Conservation (phyloP, 2,113 vertebrate genomes). For the Hippocampus mohnikei region DNA sequence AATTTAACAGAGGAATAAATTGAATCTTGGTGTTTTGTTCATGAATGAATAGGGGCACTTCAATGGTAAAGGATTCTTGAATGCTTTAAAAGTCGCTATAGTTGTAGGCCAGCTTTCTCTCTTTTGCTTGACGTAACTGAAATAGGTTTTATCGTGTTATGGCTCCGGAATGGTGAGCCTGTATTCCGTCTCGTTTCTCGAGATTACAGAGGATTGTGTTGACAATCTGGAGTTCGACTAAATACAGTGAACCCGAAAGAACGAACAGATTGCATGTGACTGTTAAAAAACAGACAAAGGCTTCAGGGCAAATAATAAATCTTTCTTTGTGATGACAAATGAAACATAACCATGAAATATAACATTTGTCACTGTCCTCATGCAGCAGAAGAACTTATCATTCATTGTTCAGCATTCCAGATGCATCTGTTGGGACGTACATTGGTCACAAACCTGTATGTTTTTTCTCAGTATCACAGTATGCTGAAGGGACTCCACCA, state of each 20-base stretch:
- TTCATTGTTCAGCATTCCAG: background rate
- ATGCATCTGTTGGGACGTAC: background rate
- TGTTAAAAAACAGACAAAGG: background rate
- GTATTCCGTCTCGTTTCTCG: background rate
- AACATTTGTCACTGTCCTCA: background rate
- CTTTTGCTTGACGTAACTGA: background rate
- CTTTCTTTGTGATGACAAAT: background rate
- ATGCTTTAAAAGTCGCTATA: too few species aligned
- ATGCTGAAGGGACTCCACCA: constrained; percentile 82
- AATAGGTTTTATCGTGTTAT: background rate
- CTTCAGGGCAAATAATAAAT: background rate
- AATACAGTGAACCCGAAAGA: too few species aligned
- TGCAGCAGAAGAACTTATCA: background rate
- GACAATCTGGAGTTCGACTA: too few species aligned
- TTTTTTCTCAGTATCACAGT: constrained; percentile 80
- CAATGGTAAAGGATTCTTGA: too few species aligned
- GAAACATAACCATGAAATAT: background rate
- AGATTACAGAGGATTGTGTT: background rate
- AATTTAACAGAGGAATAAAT: too few species aligned
- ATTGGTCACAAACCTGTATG: constrained; percentile 74
- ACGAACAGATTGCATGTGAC: too few species aligned
- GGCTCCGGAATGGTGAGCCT: background rate
- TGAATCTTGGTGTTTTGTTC: too few species aligned
- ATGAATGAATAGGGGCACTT: too few species aligned
- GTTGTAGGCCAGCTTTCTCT: too few species aligned